Evolutionary conservation across 2,888 invertebrate species (phyloP).

Genomic region (Limnephilus rhombicus): DNA sequence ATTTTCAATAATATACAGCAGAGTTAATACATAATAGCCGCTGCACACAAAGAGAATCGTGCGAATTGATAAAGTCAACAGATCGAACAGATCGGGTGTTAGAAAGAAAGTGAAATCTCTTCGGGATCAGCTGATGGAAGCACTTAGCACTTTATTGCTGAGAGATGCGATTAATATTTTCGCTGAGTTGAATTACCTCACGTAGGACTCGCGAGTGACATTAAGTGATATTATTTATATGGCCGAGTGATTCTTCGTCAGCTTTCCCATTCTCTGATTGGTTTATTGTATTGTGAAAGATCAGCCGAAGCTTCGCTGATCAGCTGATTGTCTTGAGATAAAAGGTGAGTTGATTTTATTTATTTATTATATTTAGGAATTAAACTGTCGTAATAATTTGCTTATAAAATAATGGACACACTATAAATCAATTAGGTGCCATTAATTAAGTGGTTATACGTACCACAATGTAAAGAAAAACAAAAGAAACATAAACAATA

Average conservation of each 20-base stretch:
- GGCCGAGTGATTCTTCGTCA: not conserved
- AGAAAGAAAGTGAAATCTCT: conserved; percentile 13
- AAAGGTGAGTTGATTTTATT: not conserved
- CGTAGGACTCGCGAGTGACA: not conserved
- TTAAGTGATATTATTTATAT: not conserved
- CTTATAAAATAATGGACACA: too few species aligned
- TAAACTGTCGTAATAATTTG: too few species aligned
- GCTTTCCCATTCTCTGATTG: not conserved
- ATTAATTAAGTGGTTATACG: too few species aligned
- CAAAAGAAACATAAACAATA: too few species aligned
- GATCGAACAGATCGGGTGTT: not conserved
- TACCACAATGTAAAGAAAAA: too few species aligned
- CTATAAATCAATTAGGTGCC: too few species aligned
- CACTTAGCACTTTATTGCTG: conserved; percentile 2
- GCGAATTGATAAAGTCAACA: not conserved
- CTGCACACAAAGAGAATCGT: not conserved
- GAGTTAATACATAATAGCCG: not conserved
- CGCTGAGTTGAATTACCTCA: not conserved
- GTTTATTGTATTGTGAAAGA: not conserved
- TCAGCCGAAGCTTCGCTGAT: not conserved
- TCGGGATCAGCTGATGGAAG: conserved; percentile 6
- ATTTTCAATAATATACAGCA: not conserved
- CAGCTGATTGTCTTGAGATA: not conserved
- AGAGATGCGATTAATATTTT: not conserved
- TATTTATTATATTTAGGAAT: too few species aligned